These are phyloP conservation scores for Lontra canadensis DNA, from an alignment of 2,113 vertebrate genomes.

Conservation along the genomic window DNA sequence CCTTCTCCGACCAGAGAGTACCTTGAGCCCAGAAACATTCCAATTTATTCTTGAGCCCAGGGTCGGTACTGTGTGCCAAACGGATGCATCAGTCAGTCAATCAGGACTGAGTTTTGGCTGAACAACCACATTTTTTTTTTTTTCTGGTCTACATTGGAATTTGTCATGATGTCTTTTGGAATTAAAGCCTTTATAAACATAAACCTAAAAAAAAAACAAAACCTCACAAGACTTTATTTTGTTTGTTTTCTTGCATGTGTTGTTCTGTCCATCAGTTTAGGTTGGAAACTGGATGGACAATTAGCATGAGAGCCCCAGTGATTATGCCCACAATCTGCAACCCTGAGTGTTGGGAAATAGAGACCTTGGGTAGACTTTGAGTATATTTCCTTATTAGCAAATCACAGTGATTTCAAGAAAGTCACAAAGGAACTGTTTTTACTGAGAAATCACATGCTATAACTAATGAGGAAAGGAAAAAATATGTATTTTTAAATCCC, in stretches of 20 bases:
- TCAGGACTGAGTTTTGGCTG: background rate
- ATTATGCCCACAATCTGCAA: background rate
- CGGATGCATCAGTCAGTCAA: background rate
- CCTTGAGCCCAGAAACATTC: background rate
- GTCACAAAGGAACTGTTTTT: slow-evolving; percentile 67
- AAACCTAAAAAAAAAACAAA: background rate
- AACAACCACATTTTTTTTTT: background rate
- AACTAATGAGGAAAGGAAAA: slow-evolving; percentile 37
- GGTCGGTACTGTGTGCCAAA: background rate
- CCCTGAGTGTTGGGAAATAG: slow-evolving; percentile 1
- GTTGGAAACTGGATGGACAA: background rate
- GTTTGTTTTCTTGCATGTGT: slow-evolving; percentile 18
- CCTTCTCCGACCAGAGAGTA: background rate
- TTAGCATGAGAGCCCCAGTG: background rate
- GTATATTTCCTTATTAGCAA: slow-evolving; percentile 67
- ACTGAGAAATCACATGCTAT: slow-evolving; percentile 40
- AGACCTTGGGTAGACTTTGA: background rate
- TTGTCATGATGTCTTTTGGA: background rate
- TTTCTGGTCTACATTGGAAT: background rate
- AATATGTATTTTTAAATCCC: background rate
- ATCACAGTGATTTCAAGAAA: slow-evolving; percentile 64
- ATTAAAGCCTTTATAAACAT: slow-evolving; percentile 29
- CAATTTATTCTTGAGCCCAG: background rate
- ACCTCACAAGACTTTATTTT: background rate
- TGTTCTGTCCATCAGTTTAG: background rate